Base-by-base conservation (phyloP, 2,888 invertebrate genomes). In the Panorpa germanica region DNA sequence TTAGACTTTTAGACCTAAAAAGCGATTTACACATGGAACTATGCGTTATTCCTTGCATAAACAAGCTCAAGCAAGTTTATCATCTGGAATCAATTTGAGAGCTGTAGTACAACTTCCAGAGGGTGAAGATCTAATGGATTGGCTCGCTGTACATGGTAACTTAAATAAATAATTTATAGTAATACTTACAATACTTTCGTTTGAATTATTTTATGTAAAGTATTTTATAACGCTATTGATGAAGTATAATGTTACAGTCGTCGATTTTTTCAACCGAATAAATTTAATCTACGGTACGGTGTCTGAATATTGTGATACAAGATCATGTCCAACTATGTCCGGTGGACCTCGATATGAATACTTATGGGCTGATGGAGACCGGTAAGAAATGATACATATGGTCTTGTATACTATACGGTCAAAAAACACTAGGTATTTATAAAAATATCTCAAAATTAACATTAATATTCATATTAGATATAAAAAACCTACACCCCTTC, bases 211-310 rank as follows among this genome's bases (percentile, higher is more conserved):
- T 10, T 32, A 7, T 13, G 14, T 12, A 3, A 28, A 28, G 5
- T 15, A 12, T 33, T 13, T 9, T 12, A 33, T 11, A 7, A 19
- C n/a, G 27, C 14, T 19, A 17, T 32, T 5, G 18, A 27, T 19
- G 17, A 28, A 20, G 25, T 28, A 24, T 35, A 42, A 33, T 32
- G 38, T 59, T 63, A 31, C 53, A 85, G 85, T 88, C 41, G 88
- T 90, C 18, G 88, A 90, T 48, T 90, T 90, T 50, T 90, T 90
- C 55, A 90, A 90, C 52, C 68, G 90, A 44, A 85, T 90, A 40
- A 90, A 90, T 55, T 57, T 90, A 25, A 78, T 90, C 40, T 90
- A 90, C 54, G 88, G 88, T 6, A 86, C 85, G 1, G 73, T 86
- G 18, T 75, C 73, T 5, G 82, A 83, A 45, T 78, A 71, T 46